Conservation (phyloP, 2,888 invertebrate genomes). For the Chrysolina americana region DNA sequence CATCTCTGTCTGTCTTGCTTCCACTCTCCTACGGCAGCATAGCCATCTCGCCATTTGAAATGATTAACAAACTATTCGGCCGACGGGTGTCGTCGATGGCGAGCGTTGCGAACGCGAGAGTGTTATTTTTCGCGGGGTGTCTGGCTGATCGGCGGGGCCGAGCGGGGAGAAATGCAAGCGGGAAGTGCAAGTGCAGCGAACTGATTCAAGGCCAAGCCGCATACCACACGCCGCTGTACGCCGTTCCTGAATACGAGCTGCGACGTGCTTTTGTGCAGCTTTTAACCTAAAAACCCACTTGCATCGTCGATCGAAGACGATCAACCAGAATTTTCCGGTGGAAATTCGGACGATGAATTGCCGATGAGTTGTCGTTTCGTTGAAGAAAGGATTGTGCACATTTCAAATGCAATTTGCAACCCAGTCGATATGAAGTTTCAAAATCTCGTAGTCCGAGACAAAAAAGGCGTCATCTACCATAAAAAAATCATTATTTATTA, state of each 20-base stretch:
- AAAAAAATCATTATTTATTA: too few species aligned
- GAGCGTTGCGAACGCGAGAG: constrained; percentile 24
- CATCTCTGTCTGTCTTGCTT: background rate
- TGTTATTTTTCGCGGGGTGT: constrained; percentile 33
- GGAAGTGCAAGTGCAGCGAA: constrained; percentile 71
- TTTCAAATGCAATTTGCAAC: too few species aligned
- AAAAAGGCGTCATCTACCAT: too few species aligned
- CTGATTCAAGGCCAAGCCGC: constrained; percentile 68
- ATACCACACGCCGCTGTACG: constrained; percentile 47
- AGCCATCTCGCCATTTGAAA: background rate
- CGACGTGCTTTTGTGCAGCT: constrained; percentile 63
- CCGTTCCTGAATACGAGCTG: constrained; percentile 22
- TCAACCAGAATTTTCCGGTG: constrained; percentile 13
- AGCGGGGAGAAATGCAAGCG: constrained; percentile 46
- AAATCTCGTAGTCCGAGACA: too few species aligned
- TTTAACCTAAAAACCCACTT: constrained; percentile 65
- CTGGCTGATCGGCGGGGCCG: constrained; percentile 18
- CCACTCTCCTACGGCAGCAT: background rate
- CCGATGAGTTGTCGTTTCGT: too few species aligned
- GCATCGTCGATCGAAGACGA: constrained; percentile 32
- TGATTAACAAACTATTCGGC: background rate
- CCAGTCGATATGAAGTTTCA: background rate
- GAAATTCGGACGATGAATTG: background rate
- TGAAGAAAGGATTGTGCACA: too few species aligned
- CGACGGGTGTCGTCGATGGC: constrained; percentile 17